These are phyloP conservation scores for Polypterus senegalus DNA, from an alignment of 2,113 vertebrate genomes.

Conservation along the genomic window DNA sequence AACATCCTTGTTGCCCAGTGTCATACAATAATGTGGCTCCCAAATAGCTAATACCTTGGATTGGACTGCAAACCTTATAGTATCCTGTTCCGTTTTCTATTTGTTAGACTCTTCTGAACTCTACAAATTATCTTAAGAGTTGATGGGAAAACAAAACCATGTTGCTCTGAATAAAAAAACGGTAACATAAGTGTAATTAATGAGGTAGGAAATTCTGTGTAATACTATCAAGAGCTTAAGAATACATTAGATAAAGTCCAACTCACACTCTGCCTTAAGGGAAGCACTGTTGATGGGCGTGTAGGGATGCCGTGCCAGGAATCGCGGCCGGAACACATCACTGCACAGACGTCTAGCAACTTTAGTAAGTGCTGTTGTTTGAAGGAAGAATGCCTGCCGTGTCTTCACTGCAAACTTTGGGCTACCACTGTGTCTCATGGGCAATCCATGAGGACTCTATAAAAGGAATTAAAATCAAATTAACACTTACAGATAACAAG, in stretches of 20 bases:
- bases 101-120: too few relatives aligned
- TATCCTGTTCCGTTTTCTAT: too few relatives aligned
- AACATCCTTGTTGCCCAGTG: too few relatives aligned
- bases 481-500: not conserved
- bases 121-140: too few relatives aligned
- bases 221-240: too few relatives aligned
- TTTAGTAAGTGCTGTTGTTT: slow-evolving; percentile 73
- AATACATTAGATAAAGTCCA: not conserved
- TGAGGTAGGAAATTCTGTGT: too few relatives aligned
- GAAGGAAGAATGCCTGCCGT: slow-evolving; percentile 86
- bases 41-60: too few relatives aligned
- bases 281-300: slow-evolving; percentile 82
- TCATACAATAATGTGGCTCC: too few relatives aligned
- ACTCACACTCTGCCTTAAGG: slow-evolving; percentile 92
- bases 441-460: slow-evolving; percentile 79
- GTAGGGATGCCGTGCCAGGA: slow-evolving; percentile 79
- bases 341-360: slow-evolving; percentile 79
- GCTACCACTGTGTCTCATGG: slow-evolving; percentile 75
- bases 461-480: slow-evolving; percentile 10
- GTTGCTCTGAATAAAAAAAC: too few relatives aligned
- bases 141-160: too few relatives aligned
- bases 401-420: slow-evolving; percentile 96
- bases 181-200: too few relatives aligned
- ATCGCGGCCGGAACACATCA: slow-evolving; percentile 74
- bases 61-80: too few relatives aligned